These are phyloP conservation scores for Schizotus pectinicornis DNA, from an alignment of 2,888 invertebrate species.

Conservation along the genomic window DNA sequence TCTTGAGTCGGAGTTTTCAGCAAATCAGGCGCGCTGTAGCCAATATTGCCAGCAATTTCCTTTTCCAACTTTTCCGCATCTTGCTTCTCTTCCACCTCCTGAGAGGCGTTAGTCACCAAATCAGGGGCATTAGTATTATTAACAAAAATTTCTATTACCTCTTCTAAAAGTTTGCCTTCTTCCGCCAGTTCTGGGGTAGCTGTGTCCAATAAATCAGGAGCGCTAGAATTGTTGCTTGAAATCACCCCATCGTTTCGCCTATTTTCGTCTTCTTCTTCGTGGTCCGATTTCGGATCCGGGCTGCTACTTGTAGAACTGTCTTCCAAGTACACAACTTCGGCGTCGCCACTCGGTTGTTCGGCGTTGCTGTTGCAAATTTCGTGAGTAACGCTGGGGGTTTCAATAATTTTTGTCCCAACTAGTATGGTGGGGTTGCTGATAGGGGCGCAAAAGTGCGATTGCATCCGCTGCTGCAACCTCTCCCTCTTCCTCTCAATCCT, in stretches of 20 bases:
- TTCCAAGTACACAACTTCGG: constrained; percentile 73
- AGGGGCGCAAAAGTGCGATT: constrained; percentile 21
- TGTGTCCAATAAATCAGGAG: constrained; percentile 6
- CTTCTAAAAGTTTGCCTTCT: background rate
- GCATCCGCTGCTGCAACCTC: constrained; percentile 6
- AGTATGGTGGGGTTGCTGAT: constrained; percentile 52
- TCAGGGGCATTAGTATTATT: constrained; percentile 1
- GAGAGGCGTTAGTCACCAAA: background rate
- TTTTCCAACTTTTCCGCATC: constrained; percentile 58
- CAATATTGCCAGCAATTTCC: background rate
- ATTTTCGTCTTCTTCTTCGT: constrained; percentile 58
- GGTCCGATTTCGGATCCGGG: constrained; percentile 61
- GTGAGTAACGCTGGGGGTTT: constrained; percentile 51
- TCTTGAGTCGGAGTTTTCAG: background rate
- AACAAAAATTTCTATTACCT: background rate
- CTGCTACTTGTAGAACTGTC: constrained; percentile 66
- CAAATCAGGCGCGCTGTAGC: constrained; percentile 11
- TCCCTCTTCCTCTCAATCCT: constrained; percentile 5
- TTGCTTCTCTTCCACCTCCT: constrained; percentile 45
- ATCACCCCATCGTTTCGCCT: constrained; percentile 48
- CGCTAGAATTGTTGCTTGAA: constrained; percentile 9
- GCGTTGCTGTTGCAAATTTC: constrained; percentile 63
- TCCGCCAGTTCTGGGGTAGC: background rate
- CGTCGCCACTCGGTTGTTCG: constrained; percentile 54
- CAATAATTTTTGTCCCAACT: constrained; percentile 66